phyloP scores from a whole-genome alignment of 1,140 invertebrate genomes.

The Maconellicoccus hirsutus region DNA sequence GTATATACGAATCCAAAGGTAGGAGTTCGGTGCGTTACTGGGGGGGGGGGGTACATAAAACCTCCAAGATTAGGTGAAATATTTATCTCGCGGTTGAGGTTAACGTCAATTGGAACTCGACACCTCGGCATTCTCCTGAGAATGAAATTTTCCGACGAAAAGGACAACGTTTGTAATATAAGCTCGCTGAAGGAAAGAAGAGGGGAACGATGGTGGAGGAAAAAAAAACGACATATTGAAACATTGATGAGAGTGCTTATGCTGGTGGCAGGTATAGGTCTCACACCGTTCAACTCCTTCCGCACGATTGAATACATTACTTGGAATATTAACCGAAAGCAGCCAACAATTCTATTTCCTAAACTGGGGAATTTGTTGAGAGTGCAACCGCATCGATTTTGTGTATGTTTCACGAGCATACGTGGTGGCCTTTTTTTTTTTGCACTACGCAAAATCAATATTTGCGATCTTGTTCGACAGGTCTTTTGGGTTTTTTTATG shows the following conservation, averaged over 20 bases:
- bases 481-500: not conserved
- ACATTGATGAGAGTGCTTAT: conserved; percentile 8
- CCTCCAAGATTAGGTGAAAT: too few species aligned
- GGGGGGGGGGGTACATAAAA: too few species aligned
- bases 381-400: not conserved
- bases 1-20: too few species aligned
- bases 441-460: not conserved
- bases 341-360: not conserved
- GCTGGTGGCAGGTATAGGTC: conserved; percentile 6
- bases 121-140: too few species aligned
- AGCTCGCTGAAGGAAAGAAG: not conserved
- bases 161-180: not conserved
- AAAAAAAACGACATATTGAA: conserved; percentile 9
- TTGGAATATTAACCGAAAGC: not conserved
- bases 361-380: not conserved
- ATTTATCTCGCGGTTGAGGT: too few species aligned
- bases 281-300: conserved; percentile 7
- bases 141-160: not conserved
- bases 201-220: not conserved
- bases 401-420: not conserved
- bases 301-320: conserved; percentile 7
- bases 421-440: not conserved
- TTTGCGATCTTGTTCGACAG: not conserved
- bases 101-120: too few species aligned
- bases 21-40: too few species aligned